Base-by-base conservation (phyloP, 2,113 vertebrate species). In the Python bivittatus region DNA sequence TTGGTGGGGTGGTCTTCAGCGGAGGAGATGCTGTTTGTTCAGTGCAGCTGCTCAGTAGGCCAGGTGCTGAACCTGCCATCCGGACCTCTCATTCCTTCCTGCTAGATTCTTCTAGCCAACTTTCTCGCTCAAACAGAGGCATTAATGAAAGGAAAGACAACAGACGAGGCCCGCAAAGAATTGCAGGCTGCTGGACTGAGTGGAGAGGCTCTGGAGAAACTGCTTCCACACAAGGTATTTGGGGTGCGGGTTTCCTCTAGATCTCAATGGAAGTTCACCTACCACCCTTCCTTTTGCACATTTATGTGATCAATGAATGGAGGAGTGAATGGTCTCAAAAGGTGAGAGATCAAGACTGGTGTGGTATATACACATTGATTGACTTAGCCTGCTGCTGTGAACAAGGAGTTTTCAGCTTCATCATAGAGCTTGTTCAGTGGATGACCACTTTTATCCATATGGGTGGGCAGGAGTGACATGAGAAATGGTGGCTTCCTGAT, bases 41-140 rank as follows among this genome's bases (percentile, higher is more conserved):
- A 9, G 7, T 25, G 27, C 48, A 54, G 25, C 44, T 54, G 85
- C 52, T 56, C 8, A 0, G 17, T 42, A 3, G 79, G 6, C 8
- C 54, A 8, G 25, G 15, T 1, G 3, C 6, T 22, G 12, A 27
- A 2, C 42, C 4, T 6, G 42, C 27, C 83, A 33, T 33, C 29
- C 42, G 60, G 17, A 84, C 90, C 13, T 25, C 27, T 22, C 6
- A 8, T 48, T 72, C 29, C n/a, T 48, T 29, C 56, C 29, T 61
- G 0, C 54, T 89, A 99, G 99, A 99, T 99, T 96, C 98, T 99
- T 92, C 93, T 97, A 95, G 98, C 99, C 0, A 99, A 99, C 97
- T 99, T 99, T 95, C 97, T 99, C 94, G 99, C 99, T 79, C 99
- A 99, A 97, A 99, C 99, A 0, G 99, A 99, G 94, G 99, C 99